Evolutionary conservation across 2,797 vertebrate species (phyloP).

Genomic region (Cynodonichthys magdalenae): DNA sequence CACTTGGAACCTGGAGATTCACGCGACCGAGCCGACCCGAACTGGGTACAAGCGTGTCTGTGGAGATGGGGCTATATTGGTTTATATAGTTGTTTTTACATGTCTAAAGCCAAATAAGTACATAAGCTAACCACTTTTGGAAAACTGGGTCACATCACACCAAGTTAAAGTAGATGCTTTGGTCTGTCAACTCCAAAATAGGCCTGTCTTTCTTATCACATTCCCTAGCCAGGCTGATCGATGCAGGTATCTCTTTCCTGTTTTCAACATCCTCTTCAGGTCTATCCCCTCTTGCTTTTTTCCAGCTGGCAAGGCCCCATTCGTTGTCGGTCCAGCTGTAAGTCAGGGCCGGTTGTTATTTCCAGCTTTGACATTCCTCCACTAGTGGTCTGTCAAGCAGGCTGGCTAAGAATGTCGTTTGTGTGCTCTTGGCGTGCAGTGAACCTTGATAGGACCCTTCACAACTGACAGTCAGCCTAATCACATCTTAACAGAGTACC

Average conservation of each 20-base stretch:
- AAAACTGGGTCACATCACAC: conserved; percentile 37
- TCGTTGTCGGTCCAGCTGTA: conserved; percentile 47
- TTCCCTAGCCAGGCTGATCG: conserved; percentile 47
- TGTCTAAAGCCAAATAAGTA: conserved; percentile 28
- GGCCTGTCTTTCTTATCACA: conserved; percentile 62
- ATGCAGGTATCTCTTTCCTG: conserved; percentile 64
- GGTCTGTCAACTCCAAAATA: conserved; percentile 65
- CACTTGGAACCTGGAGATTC: too few relatives aligned
- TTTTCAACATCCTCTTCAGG: conserved; percentile 54
- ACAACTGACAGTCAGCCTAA: conserved; percentile 76
- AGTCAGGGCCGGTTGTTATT: conserved; percentile 60
- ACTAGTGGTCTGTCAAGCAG: conserved; percentile 55
- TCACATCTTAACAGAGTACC: conserved; percentile 74
- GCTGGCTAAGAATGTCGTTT: conserved; percentile 53
- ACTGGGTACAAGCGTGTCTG: too few relatives aligned
- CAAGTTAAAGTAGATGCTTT: conserved; percentile 48
- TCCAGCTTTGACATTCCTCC: conserved; percentile 57
- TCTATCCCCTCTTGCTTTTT: conserved; percentile 32
- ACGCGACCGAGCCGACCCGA: too few relatives aligned
- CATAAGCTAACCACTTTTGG: conserved; percentile 9
- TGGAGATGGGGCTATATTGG: too few relatives aligned
- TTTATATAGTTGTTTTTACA: conserved; percentile 8
- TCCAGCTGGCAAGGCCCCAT: conserved; percentile 47
- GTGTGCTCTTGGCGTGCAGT: conserved; percentile 49
- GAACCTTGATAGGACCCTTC: conserved; percentile 69